Evolutionary conservation across 2,113 vertebrate genomes (phyloP), one percentile per base, ranked within the genome.

Genomic region (Harpagus bidentatus): DNA sequence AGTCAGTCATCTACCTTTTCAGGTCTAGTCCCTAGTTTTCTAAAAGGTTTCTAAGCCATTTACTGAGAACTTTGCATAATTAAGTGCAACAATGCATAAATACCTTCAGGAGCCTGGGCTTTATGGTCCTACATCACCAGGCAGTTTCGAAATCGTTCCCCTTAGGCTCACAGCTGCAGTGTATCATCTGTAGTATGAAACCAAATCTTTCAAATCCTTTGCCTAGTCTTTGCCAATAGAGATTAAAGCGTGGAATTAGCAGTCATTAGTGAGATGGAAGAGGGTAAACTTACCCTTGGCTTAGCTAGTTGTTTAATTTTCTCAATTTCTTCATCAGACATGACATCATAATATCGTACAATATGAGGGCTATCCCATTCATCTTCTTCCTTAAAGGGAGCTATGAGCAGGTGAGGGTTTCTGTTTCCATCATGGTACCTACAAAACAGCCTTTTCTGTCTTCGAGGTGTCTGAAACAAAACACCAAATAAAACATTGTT

Each of bases 311-410:
- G 98, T 85, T 99, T 99, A 86, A 99, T 99, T 97, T 98, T 99
- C 90, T 98, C 98, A 4, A 99, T 99, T 96, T 99, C 99, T 69
- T 98, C 95, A 22, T 99, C 96, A 19, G 99, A 99, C 93, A 99
- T 98, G 42, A 98, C 93, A 6, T 99, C 95, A 31, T 99, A 98
- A 97, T 99, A 99, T 71, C 99, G 98, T 6, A 99, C 99, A 34
- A 99, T 99, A 58, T 97, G 99, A 1, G 99, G 99, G 67, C 98
- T 99, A 88, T 99, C 99, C 99, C 99, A 99, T 82, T 99, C 99
- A 10, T 99, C 99, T 88, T 99, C 99, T 85, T 99, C 99, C 93
- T 98, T 99, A 74, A 99, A 97, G 45, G 99, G 99, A 34, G 98
- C 98, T n/a, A 99, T 98, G 87, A 99, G 98, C 52, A 99, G 98